Evolutionary conservation across 2,888 invertebrate species (phyloP).

Genomic region (Acleris cristana): DNA sequence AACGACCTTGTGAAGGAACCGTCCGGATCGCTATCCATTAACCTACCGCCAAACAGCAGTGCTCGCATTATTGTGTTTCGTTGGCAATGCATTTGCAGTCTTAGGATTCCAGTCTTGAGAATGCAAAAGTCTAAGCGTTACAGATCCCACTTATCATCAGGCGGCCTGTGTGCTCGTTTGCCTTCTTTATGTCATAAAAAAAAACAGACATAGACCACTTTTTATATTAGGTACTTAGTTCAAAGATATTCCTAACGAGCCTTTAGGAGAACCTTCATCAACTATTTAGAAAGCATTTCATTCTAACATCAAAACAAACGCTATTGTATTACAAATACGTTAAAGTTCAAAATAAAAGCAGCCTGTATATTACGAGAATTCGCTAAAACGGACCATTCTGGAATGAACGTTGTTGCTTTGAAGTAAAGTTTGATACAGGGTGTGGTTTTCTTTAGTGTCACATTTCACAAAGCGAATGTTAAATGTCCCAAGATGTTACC

Average conservation of each 20-base stretch:
- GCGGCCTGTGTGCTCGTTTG: no score
- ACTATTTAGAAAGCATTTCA: constrained; percentile 5
- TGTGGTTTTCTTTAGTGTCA: not conserved
- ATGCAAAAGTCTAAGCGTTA: no score
- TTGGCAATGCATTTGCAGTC: no score
- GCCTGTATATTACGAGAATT: not conserved
- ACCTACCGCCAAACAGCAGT: no score
- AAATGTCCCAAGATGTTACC: constrained; percentile 12
- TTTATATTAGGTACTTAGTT: not conserved
- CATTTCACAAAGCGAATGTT: constrained; percentile 10
- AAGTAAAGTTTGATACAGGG: not conserved
- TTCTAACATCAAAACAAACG: not conserved
- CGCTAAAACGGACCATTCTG: no score
- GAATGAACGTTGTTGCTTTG: not conserved
- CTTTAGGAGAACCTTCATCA: not conserved
- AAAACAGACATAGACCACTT: no score
- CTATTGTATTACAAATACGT: not conserved
- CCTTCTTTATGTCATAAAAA: no score
- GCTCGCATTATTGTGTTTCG: no score
- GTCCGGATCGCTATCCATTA: no score
- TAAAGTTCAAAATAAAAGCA: not conserved
- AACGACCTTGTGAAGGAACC: no score
- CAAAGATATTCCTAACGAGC: not conserved
- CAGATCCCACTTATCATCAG: no score
- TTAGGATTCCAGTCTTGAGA: no score